Evolutionary conservation across 2,797 vertebrate genomes (phyloP).

Genomic region (Peromyscus nudipes): DNA sequence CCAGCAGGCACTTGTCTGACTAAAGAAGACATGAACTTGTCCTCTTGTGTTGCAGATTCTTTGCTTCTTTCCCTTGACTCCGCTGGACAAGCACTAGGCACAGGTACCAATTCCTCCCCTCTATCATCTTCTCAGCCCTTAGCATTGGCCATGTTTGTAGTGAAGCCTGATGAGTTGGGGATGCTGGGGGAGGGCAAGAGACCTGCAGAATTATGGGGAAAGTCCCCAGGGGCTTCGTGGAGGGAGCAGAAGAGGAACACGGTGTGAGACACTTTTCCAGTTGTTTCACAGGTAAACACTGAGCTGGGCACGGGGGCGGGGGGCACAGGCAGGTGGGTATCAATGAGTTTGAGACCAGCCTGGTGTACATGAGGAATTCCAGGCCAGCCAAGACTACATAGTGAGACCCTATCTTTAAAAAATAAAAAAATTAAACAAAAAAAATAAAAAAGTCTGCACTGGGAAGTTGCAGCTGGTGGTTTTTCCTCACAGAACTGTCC

Average conservation of each 20-base stretch:
- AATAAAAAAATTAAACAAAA: too few species aligned
- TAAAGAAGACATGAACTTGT: constrained; percentile 89
- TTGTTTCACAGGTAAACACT: neutral
- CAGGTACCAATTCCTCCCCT: constrained; percentile 89
- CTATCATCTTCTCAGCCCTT: constrained; percentile 82
- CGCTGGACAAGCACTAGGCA: constrained; percentile 92
- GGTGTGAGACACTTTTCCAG: neutral
- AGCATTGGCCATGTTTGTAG: constrained; percentile 72
- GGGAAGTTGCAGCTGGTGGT: neutral
- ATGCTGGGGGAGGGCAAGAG: constrained; percentile 76
- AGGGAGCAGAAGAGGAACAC: neutral
- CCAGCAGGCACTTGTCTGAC: constrained; percentile 35
- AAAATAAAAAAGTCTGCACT: neutral
- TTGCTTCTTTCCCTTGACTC: constrained; percentile 92
- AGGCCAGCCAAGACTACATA: neutral
- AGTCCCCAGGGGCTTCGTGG: neutral
- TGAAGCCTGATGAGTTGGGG: constrained; percentile 83
- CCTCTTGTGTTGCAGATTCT: constrained; percentile 94
- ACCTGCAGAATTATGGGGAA: constrained; percentile 3
- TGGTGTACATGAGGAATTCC: neutral
- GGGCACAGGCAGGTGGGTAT: neutral
- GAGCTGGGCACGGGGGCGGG: neutral
- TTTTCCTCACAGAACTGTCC: neutral
- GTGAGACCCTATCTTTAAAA: neutral
- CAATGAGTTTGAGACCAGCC: neutral